Evolutionary conservation across 2,797 vertebrate species (phyloP).

Genomic region (Gymnocypris eckloni): DNA sequence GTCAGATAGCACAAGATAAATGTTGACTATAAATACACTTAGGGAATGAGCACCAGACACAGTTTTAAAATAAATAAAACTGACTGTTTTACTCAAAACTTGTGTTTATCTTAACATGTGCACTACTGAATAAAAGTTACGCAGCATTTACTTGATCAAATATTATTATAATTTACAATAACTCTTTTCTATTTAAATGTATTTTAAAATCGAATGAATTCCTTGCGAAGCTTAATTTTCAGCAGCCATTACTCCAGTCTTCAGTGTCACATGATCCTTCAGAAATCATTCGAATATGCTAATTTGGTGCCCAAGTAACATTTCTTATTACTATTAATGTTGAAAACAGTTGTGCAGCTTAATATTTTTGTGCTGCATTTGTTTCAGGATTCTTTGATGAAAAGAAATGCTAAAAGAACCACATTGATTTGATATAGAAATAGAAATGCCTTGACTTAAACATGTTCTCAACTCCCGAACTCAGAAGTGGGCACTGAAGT

Average conservation of each 20-base stretch:
- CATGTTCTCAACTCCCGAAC: neutral
- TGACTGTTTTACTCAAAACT: neutral
- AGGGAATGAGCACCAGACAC: neutral
- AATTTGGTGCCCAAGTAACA: neutral
- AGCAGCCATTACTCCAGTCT: neutral
- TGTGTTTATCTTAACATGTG: neutral
- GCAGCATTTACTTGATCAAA: neutral
- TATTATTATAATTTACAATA: neutral
- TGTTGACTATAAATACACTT: neutral
- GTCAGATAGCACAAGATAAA: neutral
- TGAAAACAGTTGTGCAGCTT: neutral
- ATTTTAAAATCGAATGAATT: neutral
- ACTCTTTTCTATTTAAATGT: neutral
- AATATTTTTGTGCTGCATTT: neutral
- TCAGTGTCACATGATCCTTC: neutral
- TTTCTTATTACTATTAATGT: neutral
- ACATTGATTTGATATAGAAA: neutral
- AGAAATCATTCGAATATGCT: neutral
- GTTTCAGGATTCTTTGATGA: neutral
- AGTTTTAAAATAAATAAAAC: neutral
- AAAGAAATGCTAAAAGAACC: neutral
- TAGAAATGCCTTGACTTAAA: neutral
- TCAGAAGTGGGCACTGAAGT: slow-evolving; percentile 38
- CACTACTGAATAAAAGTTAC: neutral
- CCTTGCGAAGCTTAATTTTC: neutral